These are phyloP conservation scores for Emesis russula DNA, from an alignment of 2,888 invertebrate genomes.

Conservation along the genomic window DNA sequence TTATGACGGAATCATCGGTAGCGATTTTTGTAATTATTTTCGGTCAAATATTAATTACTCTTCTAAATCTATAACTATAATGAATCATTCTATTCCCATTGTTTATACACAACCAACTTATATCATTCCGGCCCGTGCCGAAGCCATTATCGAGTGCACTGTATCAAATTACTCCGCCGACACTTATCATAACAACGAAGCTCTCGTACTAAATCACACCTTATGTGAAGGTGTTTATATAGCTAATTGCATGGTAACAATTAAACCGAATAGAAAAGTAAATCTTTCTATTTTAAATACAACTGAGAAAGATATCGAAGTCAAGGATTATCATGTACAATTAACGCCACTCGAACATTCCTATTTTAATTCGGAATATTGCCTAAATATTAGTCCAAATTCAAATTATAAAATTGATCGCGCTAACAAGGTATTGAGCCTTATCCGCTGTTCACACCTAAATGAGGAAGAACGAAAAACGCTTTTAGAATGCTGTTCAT, in stretches of 20 bases:
- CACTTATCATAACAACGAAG: slow-evolving; percentile 41
- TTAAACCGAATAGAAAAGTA: slow-evolving; percentile 66
- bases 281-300: slow-evolving; percentile 72
- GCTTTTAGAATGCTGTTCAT: slow-evolving; percentile 36
- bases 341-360: slow-evolving; percentile 9
- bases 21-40: slow-evolving; percentile 25
- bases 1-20: slow-evolving; percentile 28
- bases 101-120: slow-evolving; percentile 29
- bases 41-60: slow-evolving; percentile 24
- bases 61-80: slow-evolving; percentile 29
- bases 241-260: slow-evolving; percentile 65
- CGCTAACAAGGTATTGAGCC: slow-evolving; percentile 1
- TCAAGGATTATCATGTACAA: slow-evolving; percentile 48
- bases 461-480: slow-evolving; percentile 50
- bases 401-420: slow-evolving; percentile 13
- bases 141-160: slow-evolving; percentile 36
- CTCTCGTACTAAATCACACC: slow-evolving; percentile 50
- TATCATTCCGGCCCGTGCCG: slow-evolving; percentile 48
- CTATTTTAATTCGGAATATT: neutral
- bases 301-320: slow-evolving; percentile 42
- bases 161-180: slow-evolving; percentile 44
- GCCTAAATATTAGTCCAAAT: neutral
- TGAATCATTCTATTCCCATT: slow-evolving; percentile 27
- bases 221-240: slow-evolving; percentile 57
- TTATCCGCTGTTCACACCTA: slow-evolving; percentile 28